These are phyloP conservation scores for Lasiurus cinereus DNA, from an alignment of 2,113 vertebrate species.

Conservation along the genomic window DNA sequence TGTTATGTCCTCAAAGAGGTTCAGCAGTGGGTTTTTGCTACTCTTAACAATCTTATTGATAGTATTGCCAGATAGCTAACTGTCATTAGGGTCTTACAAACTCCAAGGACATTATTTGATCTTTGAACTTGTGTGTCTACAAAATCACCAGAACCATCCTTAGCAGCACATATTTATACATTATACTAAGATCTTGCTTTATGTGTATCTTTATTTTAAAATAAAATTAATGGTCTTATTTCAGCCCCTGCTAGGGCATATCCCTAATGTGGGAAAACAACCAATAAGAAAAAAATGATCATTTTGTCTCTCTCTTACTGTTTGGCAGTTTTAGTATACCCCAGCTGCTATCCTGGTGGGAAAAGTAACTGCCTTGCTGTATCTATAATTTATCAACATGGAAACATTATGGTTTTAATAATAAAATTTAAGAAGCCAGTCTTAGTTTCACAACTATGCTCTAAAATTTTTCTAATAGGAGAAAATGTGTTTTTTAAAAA, in stretches of 20 bases:
- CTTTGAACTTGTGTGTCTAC: conserved; percentile 23
- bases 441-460: conserved; percentile 42
- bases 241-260: neutral
- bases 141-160: neutral
- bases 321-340: conserved; percentile 40
- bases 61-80: neutral
- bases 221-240: conserved; percentile 60
- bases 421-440: conserved; percentile 53
- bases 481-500: conserved; percentile 23
- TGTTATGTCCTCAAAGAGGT: neutral
- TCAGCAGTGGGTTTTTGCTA: neutral
- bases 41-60: neutral
- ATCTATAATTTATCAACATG: conserved; percentile 64
- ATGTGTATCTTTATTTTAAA: conserved; percentile 49
- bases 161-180: neutral
- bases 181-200: neutral
- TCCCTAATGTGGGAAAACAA: conserved; percentile 49
- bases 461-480: conserved; percentile 49
- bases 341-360: conserved; percentile 27
- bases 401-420: conserved; percentile 44
- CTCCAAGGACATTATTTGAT: neutral
- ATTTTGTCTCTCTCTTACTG: neutral
- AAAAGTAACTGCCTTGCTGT: conserved; percentile 30
- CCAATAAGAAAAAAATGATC: conserved; percentile 44
- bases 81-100: neutral